Evolutionary conservation across 2,797 vertebrate genomes (phyloP), one percentile per base, ranked within the genome.

Genomic region (Fratercula arctica): DNA sequence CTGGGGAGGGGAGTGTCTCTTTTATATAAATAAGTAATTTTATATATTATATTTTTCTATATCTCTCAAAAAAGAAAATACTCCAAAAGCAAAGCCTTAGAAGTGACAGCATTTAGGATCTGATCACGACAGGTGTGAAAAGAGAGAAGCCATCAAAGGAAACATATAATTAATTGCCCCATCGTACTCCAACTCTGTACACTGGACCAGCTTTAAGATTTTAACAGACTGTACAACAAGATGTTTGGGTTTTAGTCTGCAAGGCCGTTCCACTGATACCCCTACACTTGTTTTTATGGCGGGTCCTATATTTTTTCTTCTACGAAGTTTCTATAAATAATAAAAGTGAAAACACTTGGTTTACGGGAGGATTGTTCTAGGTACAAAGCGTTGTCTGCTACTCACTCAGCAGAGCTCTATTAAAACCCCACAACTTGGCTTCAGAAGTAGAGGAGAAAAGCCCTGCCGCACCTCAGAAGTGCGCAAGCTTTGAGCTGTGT

Each of bases 401-500:
- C 56, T 90, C 63, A 5, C 84, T 63, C 66, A 85, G 72, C 1
- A 3, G 69, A 96, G 83, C 89, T 92, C 85, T 79, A 83, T 96
- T 95, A 91, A 96, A 96, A 77, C 66, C 70, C 81, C 78, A 86
- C 80, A 85, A 69, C 94, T 33, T 81, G 13, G 24, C 81, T 87
- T 78, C 89, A 68, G 73, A 91, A 95, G 82, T 37, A 50, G 76
- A 43, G 64, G 67, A 80, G 78, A 7, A 75, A 94, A 95, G 87
- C 87, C 84, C 64, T 51, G 87, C 83, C 57, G 85, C 83, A 70
- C 82, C 95, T 95, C 83, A 67, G 78, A 82, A 87, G 75, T 60
- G 83, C 4, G 60, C 91, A 57, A 67, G 88, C 95, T 97, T 84
- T 91, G 95, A 97, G 96, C 93, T 95, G 89, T 96, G 97, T 96